Evolutionary conservation across 2,797 vertebrate genomes (phyloP).

Genomic region (Betta splendens): DNA sequence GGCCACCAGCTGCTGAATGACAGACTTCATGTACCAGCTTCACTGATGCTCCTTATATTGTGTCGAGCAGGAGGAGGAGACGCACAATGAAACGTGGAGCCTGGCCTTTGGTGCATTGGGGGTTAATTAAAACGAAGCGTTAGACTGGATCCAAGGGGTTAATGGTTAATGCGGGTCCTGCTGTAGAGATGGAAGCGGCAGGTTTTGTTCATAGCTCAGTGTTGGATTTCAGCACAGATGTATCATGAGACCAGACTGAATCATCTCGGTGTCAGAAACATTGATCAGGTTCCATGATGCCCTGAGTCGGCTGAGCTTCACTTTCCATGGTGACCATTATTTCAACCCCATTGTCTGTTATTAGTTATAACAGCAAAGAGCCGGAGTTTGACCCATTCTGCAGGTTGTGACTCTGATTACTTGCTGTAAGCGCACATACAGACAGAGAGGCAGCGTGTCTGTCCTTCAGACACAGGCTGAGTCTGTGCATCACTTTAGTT

Average conservation of each 20-base stretch:
- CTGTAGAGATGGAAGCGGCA: background rate
- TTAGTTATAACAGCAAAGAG: background rate
- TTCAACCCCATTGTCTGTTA: background rate
- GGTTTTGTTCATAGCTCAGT: background rate
- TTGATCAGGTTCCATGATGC: background rate
- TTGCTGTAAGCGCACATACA: background rate
- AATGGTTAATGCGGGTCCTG: background rate
- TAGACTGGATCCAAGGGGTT: background rate
- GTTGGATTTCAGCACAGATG: background rate
- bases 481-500: conserved; percentile 18
- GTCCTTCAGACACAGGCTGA: conserved; percentile 4
- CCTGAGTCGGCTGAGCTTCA: background rate
- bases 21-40: no score
- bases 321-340: conserved; percentile 19
- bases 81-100: no score
- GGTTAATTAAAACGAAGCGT: background rate
- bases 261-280: background rate
- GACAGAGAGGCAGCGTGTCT: background rate
- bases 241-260: background rate
- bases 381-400: background rate
- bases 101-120: no score
- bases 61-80: no score
- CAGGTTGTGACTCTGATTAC: background rate
- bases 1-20: no score
- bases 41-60: no score